Percentiles rank a stretch among this genome's conserved stretches.
phyloP scores from a whole-genome alignment of 2,888 invertebrate genomes.

The Watsonalla binaria region DNA sequence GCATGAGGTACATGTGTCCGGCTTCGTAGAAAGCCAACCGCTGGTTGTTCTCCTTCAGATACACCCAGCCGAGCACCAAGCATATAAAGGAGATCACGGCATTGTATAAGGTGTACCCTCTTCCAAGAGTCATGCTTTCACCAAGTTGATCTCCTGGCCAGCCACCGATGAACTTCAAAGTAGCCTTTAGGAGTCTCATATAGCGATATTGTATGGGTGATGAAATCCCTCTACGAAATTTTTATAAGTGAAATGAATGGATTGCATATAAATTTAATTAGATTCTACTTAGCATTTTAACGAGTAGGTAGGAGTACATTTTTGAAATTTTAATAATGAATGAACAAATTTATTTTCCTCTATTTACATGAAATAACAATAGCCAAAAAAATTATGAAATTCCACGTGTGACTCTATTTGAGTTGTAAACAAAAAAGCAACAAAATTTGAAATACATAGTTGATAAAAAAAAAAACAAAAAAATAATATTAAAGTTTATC shows the following conservation, averaged over 20 bases:
- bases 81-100: constrained; percentile 12
- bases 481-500: too few relatives aligned
- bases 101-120: background rate
- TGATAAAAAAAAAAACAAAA: too few relatives aligned
- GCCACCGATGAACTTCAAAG: constrained; percentile 20
- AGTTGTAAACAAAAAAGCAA: too few relatives aligned
- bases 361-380: too few relatives aligned
- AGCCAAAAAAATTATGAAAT: too few relatives aligned
- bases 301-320: too few relatives aligned
- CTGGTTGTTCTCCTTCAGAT: constrained; percentile 6
- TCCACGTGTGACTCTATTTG: too few relatives aligned
- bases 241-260: background rate
- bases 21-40: background rate
- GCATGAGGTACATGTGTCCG: background rate
- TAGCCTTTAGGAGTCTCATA: constrained; percentile 16
- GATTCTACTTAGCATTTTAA: too few relatives aligned
- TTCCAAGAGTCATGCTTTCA: constrained; percentile 16
- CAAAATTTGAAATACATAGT: too few relatives aligned
- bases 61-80: constrained; percentile 12
- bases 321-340: too few relatives aligned
- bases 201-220: constrained; percentile 5
- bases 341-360: too few relatives aligned
- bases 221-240: background rate
- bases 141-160: constrained; percentile 27
- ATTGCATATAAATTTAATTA: too few relatives aligned